Evolutionary conservation across 2,797 vertebrate species (phyloP).

Genomic region (Amniataba percoides): DNA sequence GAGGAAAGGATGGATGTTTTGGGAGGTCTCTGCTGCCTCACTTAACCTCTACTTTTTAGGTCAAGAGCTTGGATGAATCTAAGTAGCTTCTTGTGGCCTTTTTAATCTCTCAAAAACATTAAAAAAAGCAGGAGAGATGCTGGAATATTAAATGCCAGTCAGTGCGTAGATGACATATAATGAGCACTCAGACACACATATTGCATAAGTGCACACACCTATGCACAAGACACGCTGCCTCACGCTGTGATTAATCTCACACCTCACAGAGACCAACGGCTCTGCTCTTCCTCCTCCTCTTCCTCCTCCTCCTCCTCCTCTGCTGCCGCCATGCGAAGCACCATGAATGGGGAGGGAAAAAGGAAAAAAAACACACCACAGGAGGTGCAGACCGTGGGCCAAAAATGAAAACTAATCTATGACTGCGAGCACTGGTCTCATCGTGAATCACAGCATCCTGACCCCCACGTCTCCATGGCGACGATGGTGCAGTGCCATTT

Average conservation of each 20-base stretch:
- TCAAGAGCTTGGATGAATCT: not conserved
- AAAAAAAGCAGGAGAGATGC: not conserved
- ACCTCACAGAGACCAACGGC: constrained; percentile 47
- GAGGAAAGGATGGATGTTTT: not conserved
- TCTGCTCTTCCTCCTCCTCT: constrained; percentile 42
- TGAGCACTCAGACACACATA: constrained; percentile 5
- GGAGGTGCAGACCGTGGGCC: constrained; percentile 14
- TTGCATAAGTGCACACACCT: constrained; percentile 27
- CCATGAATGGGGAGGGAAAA: constrained; percentile 33
- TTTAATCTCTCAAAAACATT: not conserved
- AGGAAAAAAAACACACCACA: not conserved
- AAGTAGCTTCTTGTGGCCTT: not conserved
- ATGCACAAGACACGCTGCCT: constrained; percentile 18
- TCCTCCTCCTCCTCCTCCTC: constrained; percentile 18
- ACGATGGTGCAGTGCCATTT: constrained; percentile 69
- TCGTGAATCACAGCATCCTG: constrained; percentile 64
- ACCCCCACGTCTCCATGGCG: constrained; percentile 61
- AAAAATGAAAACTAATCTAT: constrained; percentile 20
- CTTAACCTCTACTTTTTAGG: not conserved
- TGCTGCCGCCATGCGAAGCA: constrained; percentile 1
- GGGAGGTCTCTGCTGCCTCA: not conserved
- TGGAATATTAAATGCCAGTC: not conserved
- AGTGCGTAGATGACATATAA: not conserved
- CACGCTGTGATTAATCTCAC: constrained; percentile 69
- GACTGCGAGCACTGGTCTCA: constrained; percentile 34